A percentile compares a stretch with the other conserved stretches of the same genome.
These are phyloP conservation scores for Tympanuchus pallidicinctus DNA, from an alignment of 2,113 vertebrate species.

Conservation along the genomic window DNA sequence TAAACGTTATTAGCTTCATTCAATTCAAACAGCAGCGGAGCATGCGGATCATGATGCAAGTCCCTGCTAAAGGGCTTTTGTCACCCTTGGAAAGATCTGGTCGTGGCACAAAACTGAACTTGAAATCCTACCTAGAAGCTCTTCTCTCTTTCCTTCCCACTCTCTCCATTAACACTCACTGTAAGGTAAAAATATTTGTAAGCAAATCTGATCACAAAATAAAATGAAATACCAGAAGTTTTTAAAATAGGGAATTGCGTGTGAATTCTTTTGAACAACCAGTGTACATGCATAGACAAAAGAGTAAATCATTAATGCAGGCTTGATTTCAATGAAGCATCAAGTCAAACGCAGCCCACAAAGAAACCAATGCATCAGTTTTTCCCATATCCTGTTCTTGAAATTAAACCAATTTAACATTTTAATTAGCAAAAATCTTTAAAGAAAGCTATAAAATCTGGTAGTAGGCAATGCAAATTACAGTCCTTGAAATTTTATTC, in stretches of 20 bases:
- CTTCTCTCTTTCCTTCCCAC: background rate
- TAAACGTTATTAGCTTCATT: background rate
- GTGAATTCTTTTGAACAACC: background rate
- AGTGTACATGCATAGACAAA: background rate
- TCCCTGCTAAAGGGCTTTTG: background rate
- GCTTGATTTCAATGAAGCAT: background rate
- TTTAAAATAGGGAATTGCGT: background rate
- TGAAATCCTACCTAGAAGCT: background rate
- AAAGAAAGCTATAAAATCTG: background rate
- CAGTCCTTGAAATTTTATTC: conserved; percentile 2
- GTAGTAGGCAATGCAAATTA: conserved; percentile 17
- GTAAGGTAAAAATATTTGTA: background rate
- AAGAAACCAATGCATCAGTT: background rate
- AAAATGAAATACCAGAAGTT: background rate
- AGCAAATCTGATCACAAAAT: background rate
- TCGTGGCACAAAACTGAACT: background rate
- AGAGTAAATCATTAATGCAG: conserved; percentile 16
- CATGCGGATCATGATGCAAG: background rate
- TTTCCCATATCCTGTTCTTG: background rate
- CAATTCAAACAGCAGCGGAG: background rate
- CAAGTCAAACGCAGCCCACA: background rate
- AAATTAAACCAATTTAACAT: conserved; percentile 12
- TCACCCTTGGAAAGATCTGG: background rate
- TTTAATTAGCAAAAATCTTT: conserved; percentile 25
- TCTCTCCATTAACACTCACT: background rate